phyloP scores from a whole-genome alignment of 2,888 invertebrate genomes.

The Synergus gifuensis region DNA sequence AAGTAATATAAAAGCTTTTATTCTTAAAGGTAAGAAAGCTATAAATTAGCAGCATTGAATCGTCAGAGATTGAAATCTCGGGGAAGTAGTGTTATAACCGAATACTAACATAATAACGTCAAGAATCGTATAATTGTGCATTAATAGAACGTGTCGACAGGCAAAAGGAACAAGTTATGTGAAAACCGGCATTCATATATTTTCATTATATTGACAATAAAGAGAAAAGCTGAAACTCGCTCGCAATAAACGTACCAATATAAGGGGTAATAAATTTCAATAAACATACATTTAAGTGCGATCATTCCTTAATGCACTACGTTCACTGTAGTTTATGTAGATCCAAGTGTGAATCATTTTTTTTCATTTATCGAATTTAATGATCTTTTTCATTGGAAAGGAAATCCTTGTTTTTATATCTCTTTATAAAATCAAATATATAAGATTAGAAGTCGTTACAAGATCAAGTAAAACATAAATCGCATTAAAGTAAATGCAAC shows the following conservation, averaged over 20 bases:
- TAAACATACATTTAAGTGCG: constrained; percentile 22
- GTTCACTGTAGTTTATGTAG: neutral
- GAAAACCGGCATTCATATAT: constrained; percentile 18
- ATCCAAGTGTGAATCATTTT: neutral
- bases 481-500: too few relatives aligned
- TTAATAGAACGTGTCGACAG: constrained; percentile 14
- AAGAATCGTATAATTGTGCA: constrained; percentile 9
- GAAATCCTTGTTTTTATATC: neutral
- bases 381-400: neutral
- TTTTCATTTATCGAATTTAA: neutral
- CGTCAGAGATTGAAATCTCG: neutral
- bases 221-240: constrained; percentile 11
- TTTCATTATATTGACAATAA: constrained; percentile 16
- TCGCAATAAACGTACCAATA: constrained; percentile 30
- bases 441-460: neutral
- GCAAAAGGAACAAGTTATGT: constrained; percentile 15
- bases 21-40: too few relatives aligned
- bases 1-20: too few relatives aligned
- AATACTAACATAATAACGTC: constrained; percentile 15
- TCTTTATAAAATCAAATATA: neutral
- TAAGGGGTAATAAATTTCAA: constrained; percentile 21
- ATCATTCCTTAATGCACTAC: constrained; percentile 11
- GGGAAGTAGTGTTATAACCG: neutral
- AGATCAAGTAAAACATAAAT: neutral
- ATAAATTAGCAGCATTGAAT: neutral